Conservation (phyloP, 2,113 vertebrate genomes). For the Indri indri region DNA sequence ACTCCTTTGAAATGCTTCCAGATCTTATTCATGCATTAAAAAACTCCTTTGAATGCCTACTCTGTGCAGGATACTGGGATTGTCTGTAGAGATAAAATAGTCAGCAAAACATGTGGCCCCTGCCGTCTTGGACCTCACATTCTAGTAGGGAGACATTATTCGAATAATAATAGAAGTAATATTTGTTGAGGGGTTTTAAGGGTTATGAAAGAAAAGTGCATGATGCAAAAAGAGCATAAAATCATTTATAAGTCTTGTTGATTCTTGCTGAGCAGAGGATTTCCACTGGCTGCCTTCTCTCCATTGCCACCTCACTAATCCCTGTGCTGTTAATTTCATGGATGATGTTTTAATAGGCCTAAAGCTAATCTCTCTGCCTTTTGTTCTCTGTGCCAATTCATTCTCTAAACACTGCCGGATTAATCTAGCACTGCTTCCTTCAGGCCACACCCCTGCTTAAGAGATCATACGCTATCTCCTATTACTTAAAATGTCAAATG, state of each 20-base stretch:
- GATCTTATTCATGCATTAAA: background rate
- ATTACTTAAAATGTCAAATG: background rate
- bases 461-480: background rate
- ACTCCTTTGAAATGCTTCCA: background rate
- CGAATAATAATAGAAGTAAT: background rate
- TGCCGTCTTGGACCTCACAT: background rate
- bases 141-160: background rate
- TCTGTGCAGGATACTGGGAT: background rate
- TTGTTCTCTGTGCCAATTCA: background rate
- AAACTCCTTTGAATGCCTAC: background rate
- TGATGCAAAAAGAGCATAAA: background rate
- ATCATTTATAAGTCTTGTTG: background rate
- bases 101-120: background rate
- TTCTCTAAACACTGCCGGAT: conserved; percentile 17
- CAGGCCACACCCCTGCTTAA: background rate
- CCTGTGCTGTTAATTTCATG: background rate
- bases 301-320: background rate
- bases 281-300: background rate
- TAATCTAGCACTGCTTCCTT: conserved; percentile 13
- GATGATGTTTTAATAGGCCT: conserved; percentile 15
- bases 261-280: background rate
- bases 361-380: background rate
- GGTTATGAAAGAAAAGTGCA: background rate
- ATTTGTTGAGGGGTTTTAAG: background rate
- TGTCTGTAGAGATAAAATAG: background rate